phyloP scores from a whole-genome alignment of 2,113 vertebrate species.

The Lutjanus erythropterus region DNA sequence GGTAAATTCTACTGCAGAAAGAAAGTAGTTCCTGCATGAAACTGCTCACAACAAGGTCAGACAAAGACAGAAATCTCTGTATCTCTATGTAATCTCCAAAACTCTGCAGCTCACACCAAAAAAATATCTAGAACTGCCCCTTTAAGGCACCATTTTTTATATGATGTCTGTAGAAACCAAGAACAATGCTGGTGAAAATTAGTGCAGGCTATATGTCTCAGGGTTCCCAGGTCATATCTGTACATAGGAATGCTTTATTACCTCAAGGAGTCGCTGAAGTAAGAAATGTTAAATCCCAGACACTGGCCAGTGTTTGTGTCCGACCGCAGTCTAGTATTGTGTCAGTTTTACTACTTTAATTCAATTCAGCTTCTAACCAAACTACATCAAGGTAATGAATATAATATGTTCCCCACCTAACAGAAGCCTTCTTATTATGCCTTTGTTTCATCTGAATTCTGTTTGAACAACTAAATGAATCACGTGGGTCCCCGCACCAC shows the following conservation, averaged over 20 bases:
- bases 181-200: neutral
- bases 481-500: slow-evolving; percentile 18
- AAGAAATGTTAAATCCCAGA: too few species aligned
- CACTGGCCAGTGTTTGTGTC: neutral
- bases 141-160: too few species aligned
- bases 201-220: neutral
- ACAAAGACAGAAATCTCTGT: too few species aligned
- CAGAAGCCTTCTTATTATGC: neutral
- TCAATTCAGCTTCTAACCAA: neutral
- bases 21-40: too few species aligned
- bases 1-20: too few species aligned
- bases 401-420: neutral
- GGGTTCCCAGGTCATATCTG: neutral
- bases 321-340: neutral
- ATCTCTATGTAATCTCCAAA: too few species aligned
- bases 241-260: neutral
- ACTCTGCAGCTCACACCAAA: too few species aligned
- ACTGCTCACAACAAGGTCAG: too few species aligned
- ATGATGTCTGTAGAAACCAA: too few species aligned
- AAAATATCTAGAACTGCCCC: too few species aligned
- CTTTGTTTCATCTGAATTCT: slow-evolving; percentile 39
- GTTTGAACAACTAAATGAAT: slow-evolving; percentile 54
- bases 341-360: neutral
- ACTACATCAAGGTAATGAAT: slow-evolving; percentile 18
- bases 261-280: neutral